Base-by-base conservation (phyloP, 2,888 invertebrate species). In the Agrotis segetum region DNA sequence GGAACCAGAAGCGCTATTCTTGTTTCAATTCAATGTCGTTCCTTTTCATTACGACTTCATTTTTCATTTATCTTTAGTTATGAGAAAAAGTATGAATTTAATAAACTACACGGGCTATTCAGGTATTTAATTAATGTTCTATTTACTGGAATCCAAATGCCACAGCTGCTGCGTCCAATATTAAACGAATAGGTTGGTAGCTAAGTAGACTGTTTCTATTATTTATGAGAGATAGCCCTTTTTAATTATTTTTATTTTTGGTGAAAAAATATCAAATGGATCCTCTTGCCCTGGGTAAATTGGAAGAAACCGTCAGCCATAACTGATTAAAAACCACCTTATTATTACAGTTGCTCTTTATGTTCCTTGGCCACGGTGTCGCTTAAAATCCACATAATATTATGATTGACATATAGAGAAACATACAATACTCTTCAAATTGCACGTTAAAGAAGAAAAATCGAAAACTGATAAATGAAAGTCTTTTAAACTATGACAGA, bases 161-260 rank as follows among this genome's bases (percentile, higher is more conserved):
- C 9, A 14, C 44, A 44, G 49, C 46, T 46, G 46, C 21, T 46
- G 34, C n/a, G 50, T 71, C 59, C 16, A 46, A n/a, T 59, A 40
- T 40, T 40, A 40, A 2, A 40, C 40, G 9, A 11, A 11, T 40
- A 40, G 40, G 34, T 34, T 1, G 6, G 40, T 40, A 34, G 34
- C 6, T 6, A 24, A 5, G 2, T 17, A 11, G 3, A 24, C 13
- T 21, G 14, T 47, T 55, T 3, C 13, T 13, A 5, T 6, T 55
- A 17, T 19, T 49, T 50, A 3, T 14, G 24, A 24, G 2, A 24
- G 24, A 24, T 2, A 24, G 24, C 24, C 24, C 24, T 24, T 24
- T 24, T 24, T 24, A 24, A 24, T 24, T 24, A 24, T 24, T 24
- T 24, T 24, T 24, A 2, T 24, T 24, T 24, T 24, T 2, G 24